Evolutionary conservation across 2,797 vertebrate species (phyloP).

Genomic region (Poecilia picta): DNA sequence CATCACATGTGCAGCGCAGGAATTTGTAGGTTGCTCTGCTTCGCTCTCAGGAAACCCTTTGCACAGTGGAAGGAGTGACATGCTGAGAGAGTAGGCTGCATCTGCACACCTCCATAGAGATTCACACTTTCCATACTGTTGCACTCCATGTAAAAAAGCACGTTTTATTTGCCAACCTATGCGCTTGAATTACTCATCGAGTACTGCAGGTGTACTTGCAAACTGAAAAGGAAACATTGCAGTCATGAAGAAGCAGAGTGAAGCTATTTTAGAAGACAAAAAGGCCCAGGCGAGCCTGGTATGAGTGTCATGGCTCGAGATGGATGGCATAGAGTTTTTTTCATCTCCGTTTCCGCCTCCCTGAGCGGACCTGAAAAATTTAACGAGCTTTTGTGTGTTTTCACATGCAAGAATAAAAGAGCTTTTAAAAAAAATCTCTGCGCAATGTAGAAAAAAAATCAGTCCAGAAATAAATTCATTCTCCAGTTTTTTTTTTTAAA

Average conservation of each 20-base stretch:
- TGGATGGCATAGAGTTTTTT: background rate
- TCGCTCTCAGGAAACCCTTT: constrained; percentile 31
- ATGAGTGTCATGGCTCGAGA: background rate
- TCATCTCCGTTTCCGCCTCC: too few species aligned
- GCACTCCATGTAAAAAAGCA: background rate
- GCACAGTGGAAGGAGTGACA: constrained; percentile 73
- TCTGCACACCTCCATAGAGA: constrained; percentile 47
- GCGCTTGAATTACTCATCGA: background rate
- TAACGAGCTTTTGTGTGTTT: background rate
- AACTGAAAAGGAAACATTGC: background rate
- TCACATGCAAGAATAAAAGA: background rate
- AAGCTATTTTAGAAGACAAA: background rate
- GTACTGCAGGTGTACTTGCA: background rate
- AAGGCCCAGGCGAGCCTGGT: background rate
- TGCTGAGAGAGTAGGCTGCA: constrained; percentile 71
- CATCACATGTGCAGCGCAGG: constrained; percentile 28
- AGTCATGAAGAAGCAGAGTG: background rate
- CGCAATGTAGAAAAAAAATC: background rate
- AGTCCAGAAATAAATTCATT: background rate
- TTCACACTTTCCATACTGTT: constrained; percentile 77
- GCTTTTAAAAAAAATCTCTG: background rate
- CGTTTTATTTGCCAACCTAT: background rate
- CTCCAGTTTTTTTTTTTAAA: background rate
- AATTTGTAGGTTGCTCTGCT: constrained; percentile 48
- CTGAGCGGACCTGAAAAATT: background rate